Base-by-base conservation (phyloP, 2,797 vertebrate species). In the Mallotus villosus region DNA sequence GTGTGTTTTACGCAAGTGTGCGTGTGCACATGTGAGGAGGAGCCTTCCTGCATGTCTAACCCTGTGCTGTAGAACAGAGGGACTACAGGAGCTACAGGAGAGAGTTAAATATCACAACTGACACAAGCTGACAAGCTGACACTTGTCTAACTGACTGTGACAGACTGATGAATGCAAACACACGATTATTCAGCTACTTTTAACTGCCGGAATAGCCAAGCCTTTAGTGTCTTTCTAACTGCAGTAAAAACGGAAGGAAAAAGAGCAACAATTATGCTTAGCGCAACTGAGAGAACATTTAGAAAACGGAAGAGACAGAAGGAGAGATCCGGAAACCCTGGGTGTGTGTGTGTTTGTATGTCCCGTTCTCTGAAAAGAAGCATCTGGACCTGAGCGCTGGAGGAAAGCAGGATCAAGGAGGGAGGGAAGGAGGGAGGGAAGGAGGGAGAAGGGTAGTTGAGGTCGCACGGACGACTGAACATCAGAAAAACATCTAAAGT, bases 71-170 rank as follows among this genome's bases (percentile, higher is more conserved):
- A 17, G 2, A 27, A 27, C 25, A 25, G n/a, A 49, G 62, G 37
- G 11, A 37, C 57, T 63, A 46, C 16, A 11, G 37, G 72, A 61
- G n/a, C 59, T 57, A 25, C 53, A 22, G 14, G 21, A 55, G 21
- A 55, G 72, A 72, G 73, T 16, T 11, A 74, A 76, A 71, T 72
- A 46, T 70, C 68, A 70, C 41, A 69, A 71, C 58, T 64, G 75
- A 76, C 71, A 82, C 59, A 72, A 32, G 51, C 51, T 64, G 74
- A 80, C 75, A 84, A 72, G 80, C 78, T 73, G 61, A 59, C 70
- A 76, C 80, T 84, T 6, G 74, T 81, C 61, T 41, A 14, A 71
- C 63, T 59, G 61, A 29, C 37, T 46, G 63, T 46, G 63, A 73
- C 16, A 29, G 41, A 7, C 22, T 1, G 24, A 19, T 29, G 46